These are phyloP conservation scores for Lanius ludovicianus DNA, from an alignment of 2,113 vertebrate genomes.

Conservation along the genomic window DNA sequence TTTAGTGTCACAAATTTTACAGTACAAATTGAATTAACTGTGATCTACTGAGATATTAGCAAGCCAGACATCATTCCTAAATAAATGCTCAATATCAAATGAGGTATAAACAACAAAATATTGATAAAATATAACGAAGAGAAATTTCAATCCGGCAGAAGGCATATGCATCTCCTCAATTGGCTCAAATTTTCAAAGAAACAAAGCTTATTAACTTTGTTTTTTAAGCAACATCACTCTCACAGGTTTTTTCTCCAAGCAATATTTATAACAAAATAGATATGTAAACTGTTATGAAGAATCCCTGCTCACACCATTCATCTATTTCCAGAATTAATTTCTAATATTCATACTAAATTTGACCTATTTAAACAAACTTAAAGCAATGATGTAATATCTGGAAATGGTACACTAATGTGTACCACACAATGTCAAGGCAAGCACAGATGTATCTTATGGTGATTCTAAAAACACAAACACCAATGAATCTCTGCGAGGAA, in stretches of 20 bases:
- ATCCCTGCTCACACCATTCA: neutral
- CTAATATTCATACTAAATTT: neutral
- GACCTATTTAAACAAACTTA: neutral
- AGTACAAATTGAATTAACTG: neutral
- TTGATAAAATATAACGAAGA: conserved; percentile 14
- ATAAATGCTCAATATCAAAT: neutral
- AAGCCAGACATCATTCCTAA: neutral
- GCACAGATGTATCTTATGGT: neutral
- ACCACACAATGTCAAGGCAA: neutral
- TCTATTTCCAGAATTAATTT: neutral
- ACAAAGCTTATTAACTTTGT: neutral
- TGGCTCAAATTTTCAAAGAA: neutral
- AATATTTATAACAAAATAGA: neutral
- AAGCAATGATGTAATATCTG: neutral
- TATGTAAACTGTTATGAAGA: neutral
- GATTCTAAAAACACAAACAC: conserved; percentile 14
- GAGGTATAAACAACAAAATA: conserved; percentile 27
- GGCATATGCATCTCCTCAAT: neutral
- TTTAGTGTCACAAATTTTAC: neutral
- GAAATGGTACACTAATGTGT: neutral
- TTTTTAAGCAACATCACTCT: neutral
- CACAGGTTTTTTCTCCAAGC: neutral
- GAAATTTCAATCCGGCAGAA: neutral
- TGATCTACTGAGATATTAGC: neutral
- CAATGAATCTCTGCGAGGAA: neutral